phyloP scores from a whole-genome alignment of 2,113 vertebrate genomes.

The Octodon degus region DNA sequence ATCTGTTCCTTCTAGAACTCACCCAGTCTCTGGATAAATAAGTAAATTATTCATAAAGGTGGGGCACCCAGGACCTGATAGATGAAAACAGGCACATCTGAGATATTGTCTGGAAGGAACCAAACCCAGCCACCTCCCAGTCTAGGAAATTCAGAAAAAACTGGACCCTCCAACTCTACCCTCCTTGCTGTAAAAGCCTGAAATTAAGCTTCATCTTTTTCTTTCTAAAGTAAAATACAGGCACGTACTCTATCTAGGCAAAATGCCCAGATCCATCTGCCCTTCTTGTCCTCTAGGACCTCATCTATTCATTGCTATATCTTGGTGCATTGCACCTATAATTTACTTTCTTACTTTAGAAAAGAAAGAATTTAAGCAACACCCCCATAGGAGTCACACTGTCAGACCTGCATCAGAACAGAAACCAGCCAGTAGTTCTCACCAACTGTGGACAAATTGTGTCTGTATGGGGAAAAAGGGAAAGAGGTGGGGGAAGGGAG shows the following conservation, averaged over 20 bases:
- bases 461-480: neutral
- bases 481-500: neutral
- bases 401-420: neutral
- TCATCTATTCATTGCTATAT: neutral
- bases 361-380: neutral
- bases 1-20: neutral
- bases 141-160: neutral
- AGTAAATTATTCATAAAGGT: neutral
- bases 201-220: conserved; percentile 18
- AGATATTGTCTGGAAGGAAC: neutral
- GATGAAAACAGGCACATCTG: neutral
- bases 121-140: neutral
- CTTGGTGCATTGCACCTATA: neutral
- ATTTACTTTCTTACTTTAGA: conserved; percentile 46
- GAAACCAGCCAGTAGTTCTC: neutral
- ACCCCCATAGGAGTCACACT: neutral
- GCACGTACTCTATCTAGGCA: neutral
- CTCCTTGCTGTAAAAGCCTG: neutral
- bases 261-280: conserved; percentile 36
- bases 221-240: conserved; percentile 55
- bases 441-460: neutral
- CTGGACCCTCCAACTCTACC: neutral
- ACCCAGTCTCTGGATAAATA: neutral
- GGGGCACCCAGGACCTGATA: neutral
- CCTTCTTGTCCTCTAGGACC: conserved; percentile 7